Conservation (phyloP, 2,797 vertebrate genomes). For the Morus bassanus region DNA sequence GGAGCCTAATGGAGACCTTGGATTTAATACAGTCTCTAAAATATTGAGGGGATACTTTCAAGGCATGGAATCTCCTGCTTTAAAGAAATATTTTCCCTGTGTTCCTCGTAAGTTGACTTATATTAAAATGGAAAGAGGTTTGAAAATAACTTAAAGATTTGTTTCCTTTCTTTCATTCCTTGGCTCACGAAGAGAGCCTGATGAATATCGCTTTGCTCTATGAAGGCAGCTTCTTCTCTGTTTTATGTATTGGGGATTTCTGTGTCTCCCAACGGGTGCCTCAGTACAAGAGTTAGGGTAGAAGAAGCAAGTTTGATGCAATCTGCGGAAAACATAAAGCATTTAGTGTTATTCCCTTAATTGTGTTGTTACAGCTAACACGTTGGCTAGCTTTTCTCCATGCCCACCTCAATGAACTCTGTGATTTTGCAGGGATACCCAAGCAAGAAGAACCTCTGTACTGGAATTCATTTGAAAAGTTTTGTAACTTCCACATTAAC, state of each 20-base stretch:
- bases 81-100: slow-evolving; percentile 34
- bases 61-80: neutral
- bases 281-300: neutral
- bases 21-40: slow-evolving; percentile 43
- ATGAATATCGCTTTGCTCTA: neutral
- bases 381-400: neutral
- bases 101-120: neutral
- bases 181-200: neutral
- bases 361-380: neutral
- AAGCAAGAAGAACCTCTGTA: neutral
- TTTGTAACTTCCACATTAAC: neutral
- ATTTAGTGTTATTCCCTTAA: neutral
- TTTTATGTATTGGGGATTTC: neutral
- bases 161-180: slow-evolving; percentile 28
- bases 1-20: slow-evolving; percentile 52
- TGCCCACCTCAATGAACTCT: neutral
- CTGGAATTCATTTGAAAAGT: neutral
- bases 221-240: neutral
- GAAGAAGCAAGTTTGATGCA: neutral
- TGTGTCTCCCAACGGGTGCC: neutral
- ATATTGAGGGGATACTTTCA: slow-evolving; percentile 5
- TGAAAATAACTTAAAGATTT: slow-evolving; percentile 44
- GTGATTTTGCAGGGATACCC: neutral
- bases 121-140: slow-evolving; percentile 61
- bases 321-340: neutral